Evolutionary conservation across 2,888 invertebrate genomes (phyloP), one percentile per base, ranked within the genome.

Genomic region (Platynereis dumerilii): DNA sequence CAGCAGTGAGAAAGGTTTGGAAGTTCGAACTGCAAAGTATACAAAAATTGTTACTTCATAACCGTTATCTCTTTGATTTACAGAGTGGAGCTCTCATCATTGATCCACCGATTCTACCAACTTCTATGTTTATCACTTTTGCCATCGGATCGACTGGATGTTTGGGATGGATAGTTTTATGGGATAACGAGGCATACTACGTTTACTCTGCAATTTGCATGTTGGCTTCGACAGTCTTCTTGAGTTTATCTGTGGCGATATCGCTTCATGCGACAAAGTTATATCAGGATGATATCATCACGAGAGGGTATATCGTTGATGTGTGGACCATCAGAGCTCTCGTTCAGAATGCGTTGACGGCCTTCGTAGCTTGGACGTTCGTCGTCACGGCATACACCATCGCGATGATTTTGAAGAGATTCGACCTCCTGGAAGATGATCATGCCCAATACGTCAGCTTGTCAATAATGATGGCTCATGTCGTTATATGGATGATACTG

Each of bases 361-460:
- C 48, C n/a, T 48, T 20, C 17, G 48, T 22, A 5, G 22, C 48
- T 5, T 48, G 48, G 48, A 22, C 48, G 7, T 48, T 22, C n/a
- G 48, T 48, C 7, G 48, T 20, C n/a, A 48, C 48, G 7, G 22
- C 48, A 22, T 48, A 48, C 48, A 48, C 48, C 48, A 22, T 48
- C 20, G 48, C 20, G n/a, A n/a, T 48, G 20, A 48, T 48, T n/a
- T 22, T 48, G 48, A 20, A 48, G 20, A 22, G 22, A n/a, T 20
- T 22, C 48, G 22, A 48, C 7, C 48, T 48, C 7, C 20, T 48
- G 20, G 22, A n/a, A 5, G 48, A 20, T n/a, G 20, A 20, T 7
- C 48, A 48, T 5, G n/a, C 48, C 10, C n/a, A 48, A 20, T 48
- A 48, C 17, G 22, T 48, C 48, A 48, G n/a, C 17, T n/a, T 48